phyloP scores from a whole-genome alignment of 2,888 invertebrate species.

The Eudasyphora cyanicolor region DNA sequence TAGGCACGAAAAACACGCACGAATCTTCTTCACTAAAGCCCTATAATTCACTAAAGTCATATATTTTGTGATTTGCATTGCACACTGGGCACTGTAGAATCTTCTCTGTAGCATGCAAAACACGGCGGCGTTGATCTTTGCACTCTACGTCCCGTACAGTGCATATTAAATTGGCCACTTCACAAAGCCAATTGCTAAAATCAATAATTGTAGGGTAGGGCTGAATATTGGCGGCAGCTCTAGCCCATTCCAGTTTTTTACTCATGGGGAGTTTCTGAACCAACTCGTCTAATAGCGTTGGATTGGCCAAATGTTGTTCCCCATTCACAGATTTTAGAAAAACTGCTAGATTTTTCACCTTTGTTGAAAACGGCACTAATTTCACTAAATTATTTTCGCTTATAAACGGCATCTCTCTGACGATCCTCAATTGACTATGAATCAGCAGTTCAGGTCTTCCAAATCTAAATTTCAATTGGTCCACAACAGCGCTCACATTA shows the following conservation, averaged over 20 bases:
- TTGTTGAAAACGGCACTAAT: conserved; percentile 59
- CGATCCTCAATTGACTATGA: conserved; percentile 56
- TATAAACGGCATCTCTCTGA: conserved; percentile 49
- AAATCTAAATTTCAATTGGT: conserved; percentile 54
- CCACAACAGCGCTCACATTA: conserved; percentile 50
- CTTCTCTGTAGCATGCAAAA: background rate
- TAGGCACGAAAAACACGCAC: too few species aligned
- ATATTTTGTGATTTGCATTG: background rate
- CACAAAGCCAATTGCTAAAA: too few species aligned
- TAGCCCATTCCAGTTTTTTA: too few species aligned
- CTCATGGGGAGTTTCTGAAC: too few species aligned
- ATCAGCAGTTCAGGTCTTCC: conserved; percentile 31
- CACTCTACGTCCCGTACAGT: too few species aligned
- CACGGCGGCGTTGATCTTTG: too few species aligned
- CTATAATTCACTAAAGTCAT: background rate
- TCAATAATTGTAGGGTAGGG: too few species aligned
- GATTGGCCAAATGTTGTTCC: conserved; percentile 60
- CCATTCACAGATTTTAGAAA: conserved; percentile 57
- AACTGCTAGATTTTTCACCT: conserved; percentile 54
- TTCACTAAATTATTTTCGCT: conserved; percentile 44
- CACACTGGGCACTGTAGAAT: background rate
- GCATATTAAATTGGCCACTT: too few species aligned
- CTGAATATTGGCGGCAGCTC: too few species aligned
- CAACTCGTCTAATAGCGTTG: too few species aligned
- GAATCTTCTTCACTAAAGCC: conserved; percentile 3